These are phyloP conservation scores for Chromis chromis DNA, from an alignment of 2,797 vertebrate genomes.

Conservation along the genomic window DNA sequence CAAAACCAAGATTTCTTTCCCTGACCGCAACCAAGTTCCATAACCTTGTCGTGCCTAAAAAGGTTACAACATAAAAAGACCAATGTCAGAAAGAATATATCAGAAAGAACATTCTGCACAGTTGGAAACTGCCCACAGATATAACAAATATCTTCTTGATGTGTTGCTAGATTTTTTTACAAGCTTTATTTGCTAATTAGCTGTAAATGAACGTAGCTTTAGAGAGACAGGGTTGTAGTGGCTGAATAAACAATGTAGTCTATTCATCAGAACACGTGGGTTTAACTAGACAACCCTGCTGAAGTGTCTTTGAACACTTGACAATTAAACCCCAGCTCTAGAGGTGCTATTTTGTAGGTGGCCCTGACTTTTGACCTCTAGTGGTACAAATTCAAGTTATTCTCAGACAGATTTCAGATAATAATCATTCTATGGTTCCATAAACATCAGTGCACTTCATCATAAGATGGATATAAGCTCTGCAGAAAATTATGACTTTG, in stretches of 20 bases:
- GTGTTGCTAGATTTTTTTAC: too few relatives aligned
- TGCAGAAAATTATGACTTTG: conserved; percentile 14
- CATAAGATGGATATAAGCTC: conserved; percentile 3
- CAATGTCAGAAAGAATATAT: too few relatives aligned
- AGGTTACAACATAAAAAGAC: too few relatives aligned
- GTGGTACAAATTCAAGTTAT: not conserved
- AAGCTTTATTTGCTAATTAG: not conserved
- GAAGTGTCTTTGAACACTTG: not conserved
- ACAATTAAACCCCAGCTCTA: not conserved
- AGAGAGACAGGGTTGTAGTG: not conserved
- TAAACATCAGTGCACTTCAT: not conserved
- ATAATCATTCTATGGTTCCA: not conserved
- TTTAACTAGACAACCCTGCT: conserved; percentile 1
- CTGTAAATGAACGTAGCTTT: not conserved
- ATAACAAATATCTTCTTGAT: not conserved
- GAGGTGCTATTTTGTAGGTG: not conserved
- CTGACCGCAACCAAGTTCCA: too few relatives aligned
- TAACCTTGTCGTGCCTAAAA: too few relatives aligned
- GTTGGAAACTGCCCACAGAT: too few relatives aligned
- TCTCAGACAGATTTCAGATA: not conserved
- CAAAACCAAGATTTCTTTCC: too few relatives aligned
- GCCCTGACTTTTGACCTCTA: conserved; percentile 14
- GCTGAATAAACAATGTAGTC: not conserved
- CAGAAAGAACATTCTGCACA: not conserved
- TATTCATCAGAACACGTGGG: conserved; percentile 1